Evolutionary conservation across 2,797 vertebrate species (phyloP), one percentile per base, ranked within the genome.

Genomic region (Falco novaeseelandiae): DNA sequence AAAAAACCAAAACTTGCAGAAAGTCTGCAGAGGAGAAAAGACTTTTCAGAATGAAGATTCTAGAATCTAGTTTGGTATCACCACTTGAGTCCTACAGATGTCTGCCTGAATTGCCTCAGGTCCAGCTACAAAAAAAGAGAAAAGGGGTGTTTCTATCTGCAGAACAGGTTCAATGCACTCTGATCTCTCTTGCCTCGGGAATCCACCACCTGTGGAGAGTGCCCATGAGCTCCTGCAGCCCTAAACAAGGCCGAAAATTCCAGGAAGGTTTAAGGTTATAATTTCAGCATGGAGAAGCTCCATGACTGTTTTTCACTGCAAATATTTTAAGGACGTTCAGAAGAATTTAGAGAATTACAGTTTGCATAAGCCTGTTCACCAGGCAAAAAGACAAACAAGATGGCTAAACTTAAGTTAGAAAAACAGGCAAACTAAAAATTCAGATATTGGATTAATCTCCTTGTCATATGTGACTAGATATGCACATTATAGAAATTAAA

Each of bases 141-240:
- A n/a, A 10, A 71, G 2, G 1, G 7, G 15, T 66, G 11, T 2
- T 62, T 84, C 40, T 65, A 10, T 21, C 26, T 76, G 55, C 16
- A 55, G 36, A 38, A 42, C 15, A 57, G 4, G 13, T 79, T 74
- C 36, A 38, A 17, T 57, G 15, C 27, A 79, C 29, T 57, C 12
- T 69, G 4, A 1, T 16, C 9, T 61, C 27, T 77, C 34, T 42
- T 40, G 6, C 11, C 26, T 58, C 57, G 7, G 19, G 26, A 87
- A 65, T 63, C 10, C 20, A 79, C 5, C n/a, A 32, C 14, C n/a
- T 82, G 30, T 52, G 14, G 42, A 80, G 16, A 5, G 4, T 44
- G 7, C 3, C 19, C 15, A 61, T 0, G 0, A 70, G 30, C 9
- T 84, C n/a, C 27, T 59, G 26, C 19, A 83, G 52, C 19, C 42